Conservation (phyloP, 2,888 invertebrate species). For the Thymelicus lineola region DNA sequence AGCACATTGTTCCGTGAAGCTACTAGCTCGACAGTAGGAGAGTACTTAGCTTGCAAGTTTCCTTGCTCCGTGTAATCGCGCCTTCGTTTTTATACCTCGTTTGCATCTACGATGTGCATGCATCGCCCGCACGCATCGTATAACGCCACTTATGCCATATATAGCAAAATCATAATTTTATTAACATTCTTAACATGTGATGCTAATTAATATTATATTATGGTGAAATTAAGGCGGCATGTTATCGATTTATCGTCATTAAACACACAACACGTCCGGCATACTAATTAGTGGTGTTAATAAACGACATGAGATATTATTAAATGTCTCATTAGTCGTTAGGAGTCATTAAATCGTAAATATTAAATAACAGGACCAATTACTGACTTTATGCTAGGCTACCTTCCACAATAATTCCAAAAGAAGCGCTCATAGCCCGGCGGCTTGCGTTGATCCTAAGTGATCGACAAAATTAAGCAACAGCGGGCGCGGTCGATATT, state of each 20-base stretch:
- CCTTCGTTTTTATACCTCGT: background rate
- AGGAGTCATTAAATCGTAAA: too few species aligned
- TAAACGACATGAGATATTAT: too few species aligned
- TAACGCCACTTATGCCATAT: background rate
- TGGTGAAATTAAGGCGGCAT: background rate
- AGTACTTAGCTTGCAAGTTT: background rate
- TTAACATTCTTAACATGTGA: background rate
- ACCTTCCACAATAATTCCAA: too few species aligned
- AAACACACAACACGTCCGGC: background rate
- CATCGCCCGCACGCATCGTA: conserved; percentile 1
- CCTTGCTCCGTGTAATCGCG: background rate
- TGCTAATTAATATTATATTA: conserved; percentile 1
- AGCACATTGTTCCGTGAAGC: background rate
- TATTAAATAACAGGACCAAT: too few species aligned
- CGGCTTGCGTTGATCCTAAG: too few species aligned
- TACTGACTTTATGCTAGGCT: too few species aligned
- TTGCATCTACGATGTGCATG: background rate
- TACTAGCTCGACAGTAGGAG: background rate
- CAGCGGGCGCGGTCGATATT: too few species aligned
- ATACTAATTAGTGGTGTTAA: background rate
- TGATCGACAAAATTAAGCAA: too few species aligned
- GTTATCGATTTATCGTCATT: background rate
- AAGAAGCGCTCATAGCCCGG: too few species aligned
- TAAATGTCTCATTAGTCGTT: too few species aligned
- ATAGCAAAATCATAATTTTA: conserved; percentile 2